phyloP scores from a whole-genome alignment of 2,797 vertebrate species.

The Ctenochaetus hawaiiensis region DNA sequence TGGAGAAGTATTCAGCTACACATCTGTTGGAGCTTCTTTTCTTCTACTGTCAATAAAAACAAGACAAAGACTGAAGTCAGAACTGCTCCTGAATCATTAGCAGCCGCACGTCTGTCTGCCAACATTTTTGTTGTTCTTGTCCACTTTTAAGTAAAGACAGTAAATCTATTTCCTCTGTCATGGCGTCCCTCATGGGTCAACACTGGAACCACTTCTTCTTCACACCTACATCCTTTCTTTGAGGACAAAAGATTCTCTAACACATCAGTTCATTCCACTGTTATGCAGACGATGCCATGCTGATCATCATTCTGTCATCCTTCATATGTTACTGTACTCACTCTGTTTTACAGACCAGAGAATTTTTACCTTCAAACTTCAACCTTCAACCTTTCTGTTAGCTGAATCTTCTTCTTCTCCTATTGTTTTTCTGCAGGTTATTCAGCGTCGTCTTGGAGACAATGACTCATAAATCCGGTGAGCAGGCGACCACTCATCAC shows the following conservation, averaged over 20 bases:
- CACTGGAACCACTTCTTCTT: neutral
- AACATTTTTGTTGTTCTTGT: neutral
- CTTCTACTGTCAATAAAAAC: no score
- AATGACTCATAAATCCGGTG: conserved; percentile 88
- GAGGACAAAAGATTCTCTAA: neutral
- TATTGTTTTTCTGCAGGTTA: conserved; percentile 81
- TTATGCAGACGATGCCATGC: neutral
- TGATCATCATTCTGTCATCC: neutral
- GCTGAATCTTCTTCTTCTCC: neutral
- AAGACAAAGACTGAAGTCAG: no score
- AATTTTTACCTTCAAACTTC: neutral
- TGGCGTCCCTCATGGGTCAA: neutral
- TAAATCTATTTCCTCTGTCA: neutral
- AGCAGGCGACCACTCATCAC: conserved; percentile 84
- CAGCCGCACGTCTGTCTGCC: neutral
- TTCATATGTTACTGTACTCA: neutral
- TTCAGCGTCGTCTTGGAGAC: conserved; percentile 94
- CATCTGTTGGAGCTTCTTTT: no score
- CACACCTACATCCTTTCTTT: no score
- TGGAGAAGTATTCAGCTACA: no score
- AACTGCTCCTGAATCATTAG: neutral
- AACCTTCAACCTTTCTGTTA: neutral
- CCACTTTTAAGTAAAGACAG: no score
- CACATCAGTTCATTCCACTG: neutral
- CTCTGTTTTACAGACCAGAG: neutral